phyloP scores from a whole-genome alignment of 2,888 invertebrate species.

The Linnaemya vulpina region DNA sequence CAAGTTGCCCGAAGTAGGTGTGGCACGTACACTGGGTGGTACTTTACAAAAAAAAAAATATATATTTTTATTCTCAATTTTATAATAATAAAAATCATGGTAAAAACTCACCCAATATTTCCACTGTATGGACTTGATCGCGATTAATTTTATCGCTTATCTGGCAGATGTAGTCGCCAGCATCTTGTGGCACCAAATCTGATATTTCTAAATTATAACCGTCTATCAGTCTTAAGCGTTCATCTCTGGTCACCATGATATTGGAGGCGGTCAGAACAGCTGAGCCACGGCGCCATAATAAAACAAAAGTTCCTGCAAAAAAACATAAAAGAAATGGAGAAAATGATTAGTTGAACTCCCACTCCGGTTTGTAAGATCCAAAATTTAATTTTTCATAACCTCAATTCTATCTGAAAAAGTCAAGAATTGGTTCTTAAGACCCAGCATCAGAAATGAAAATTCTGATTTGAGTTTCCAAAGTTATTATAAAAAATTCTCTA shows the following conservation, averaged over 20 bases:
- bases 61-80: neutral
- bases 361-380: neutral
- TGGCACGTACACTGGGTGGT: slow-evolving; percentile 87
- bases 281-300: slow-evolving; percentile 88
- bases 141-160: slow-evolving; percentile 87
- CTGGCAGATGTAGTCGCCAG: slow-evolving; percentile 89
- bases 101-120: slow-evolving; percentile 84
- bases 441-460: no score
- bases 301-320: slow-evolving; percentile 86
- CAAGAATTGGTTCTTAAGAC: no score
- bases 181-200: slow-evolving; percentile 87
- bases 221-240: slow-evolving; percentile 87
- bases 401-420: no score
- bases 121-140: slow-evolving; percentile 89
- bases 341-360: slow-evolving; percentile 19
- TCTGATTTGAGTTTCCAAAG: no score
- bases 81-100: no score
- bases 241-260: slow-evolving; percentile 88
- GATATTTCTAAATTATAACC: slow-evolving; percentile 89
- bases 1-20: slow-evolving; percentile 86
- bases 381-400: no score
- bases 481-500: no score
- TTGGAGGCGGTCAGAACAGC: slow-evolving; percentile 89
- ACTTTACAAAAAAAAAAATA: slow-evolving; percentile 81
- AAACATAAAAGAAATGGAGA: slow-evolving; percentile 35